Base-by-base conservation (phyloP, 2,888 invertebrate genomes). In the Serrognathus titanus region DNA sequence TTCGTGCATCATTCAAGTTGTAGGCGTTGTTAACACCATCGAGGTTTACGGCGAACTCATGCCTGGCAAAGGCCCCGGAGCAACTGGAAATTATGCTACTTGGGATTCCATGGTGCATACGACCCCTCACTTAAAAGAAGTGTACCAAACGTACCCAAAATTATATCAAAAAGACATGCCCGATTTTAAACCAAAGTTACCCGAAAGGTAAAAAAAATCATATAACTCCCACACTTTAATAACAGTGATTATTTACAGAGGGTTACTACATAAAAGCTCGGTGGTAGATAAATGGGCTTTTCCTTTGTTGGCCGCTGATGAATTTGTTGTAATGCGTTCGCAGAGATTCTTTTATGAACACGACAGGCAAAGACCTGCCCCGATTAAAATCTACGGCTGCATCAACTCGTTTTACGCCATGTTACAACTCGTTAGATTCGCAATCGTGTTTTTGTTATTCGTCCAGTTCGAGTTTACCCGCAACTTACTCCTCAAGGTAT, bases 41-140 rank as follows among this genome's bases (percentile, higher is more conserved):
- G 88, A 89, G 72, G 84, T 86, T 1, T 94, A 87, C 71, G 63
- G 93, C 48, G 78, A 76, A 57, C 46, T 48, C 1, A 69, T 70
- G 59, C 69, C 75, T 48, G 75, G 69, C 2, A 63, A 62, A 2
- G 51, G 59, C 2, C 38, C 47, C 24, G 24, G 24, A 31, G 24
- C 89, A 0, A 62, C 72, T 3, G 68, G 91, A 40, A 89, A 97
- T 78, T 89, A 85, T 71, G 94, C 90, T 10, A 97, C 97, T 0
- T 97, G 93, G 88, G 88, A 92, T 72, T 94, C 96, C 0, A 84
- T 90, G 0, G 83, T 97, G 3, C 80, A 94, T 73, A 89, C 92
- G 0, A 68, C 96, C 50, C 84, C 86, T 0, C 78, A 89, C 73
- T 69, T 75, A 1, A 64, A 79, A 51, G 88, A 94, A 69, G 74